A percentile compares a stretch with the other conserved stretches of the same genome.
These are phyloP conservation scores for Gadus chalcogrammus DNA, from an alignment of 2,113 vertebrate genomes.

Conservation along the genomic window DNA sequence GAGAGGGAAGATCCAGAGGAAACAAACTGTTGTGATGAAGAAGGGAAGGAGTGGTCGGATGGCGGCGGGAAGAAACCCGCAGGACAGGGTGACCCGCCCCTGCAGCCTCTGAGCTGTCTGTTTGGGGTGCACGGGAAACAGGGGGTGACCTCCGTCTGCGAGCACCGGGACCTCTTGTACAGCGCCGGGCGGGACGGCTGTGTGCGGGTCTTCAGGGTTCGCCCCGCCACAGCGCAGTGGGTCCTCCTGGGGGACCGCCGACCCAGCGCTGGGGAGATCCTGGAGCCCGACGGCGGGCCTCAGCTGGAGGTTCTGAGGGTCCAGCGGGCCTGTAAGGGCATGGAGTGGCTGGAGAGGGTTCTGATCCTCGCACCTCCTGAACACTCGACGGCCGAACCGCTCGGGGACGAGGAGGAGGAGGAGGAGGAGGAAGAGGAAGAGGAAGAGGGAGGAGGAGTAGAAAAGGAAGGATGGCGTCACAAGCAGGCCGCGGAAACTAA, in stretches of 20 bases:
- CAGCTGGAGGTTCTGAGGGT: conserved; percentile 76
- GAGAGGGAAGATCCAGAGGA: not conserved
- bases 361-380: conserved; percentile 54
- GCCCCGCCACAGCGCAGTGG: not conserved
- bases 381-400: not conserved
- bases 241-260: not conserved
- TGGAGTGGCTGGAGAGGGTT: conserved; percentile 92
- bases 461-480: not conserved
- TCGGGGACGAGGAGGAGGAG: not conserved
- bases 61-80: too few species aligned
- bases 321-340: conserved; percentile 83
- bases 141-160: conserved; percentile 85
- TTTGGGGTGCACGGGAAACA: conserved; percentile 87
- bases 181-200: conserved; percentile 88
- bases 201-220: conserved; percentile 77
- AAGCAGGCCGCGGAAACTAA: not conserved
- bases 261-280: not conserved
- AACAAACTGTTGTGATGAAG: not conserved
- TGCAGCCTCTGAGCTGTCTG: conserved; percentile 70
- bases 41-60: not conserved
- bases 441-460: not conserved
- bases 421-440: too few species aligned
- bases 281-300: not conserved
- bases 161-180: conserved; percentile 76
- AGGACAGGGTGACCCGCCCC: not conserved